A percentile compares a stretch with the other conserved stretches of the same genome.
These are phyloP conservation scores for Pteronotus mesoamericanus DNA, from an alignment of 2,797 vertebrate genomes.

Conservation along the genomic window DNA sequence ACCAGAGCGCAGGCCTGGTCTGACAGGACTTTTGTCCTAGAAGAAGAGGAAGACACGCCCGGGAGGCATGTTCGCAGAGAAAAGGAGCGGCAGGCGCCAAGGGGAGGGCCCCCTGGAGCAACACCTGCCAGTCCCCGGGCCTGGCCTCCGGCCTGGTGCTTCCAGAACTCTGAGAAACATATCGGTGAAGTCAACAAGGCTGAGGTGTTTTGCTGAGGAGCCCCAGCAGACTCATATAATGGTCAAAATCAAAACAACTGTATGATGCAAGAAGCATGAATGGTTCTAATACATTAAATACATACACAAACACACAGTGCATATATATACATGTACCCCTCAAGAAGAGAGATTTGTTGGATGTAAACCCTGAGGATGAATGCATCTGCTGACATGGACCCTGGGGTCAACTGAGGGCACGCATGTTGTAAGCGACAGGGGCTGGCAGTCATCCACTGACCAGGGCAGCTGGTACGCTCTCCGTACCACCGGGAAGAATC, in stretches of 20 bases:
- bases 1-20: background rate
- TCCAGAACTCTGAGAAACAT: background rate
- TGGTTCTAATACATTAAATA: background rate
- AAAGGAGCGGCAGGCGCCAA: background rate
- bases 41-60: background rate
- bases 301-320: background rate
- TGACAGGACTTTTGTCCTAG: background rate
- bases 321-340: no score
- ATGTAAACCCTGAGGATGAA: background rate
- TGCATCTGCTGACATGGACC: background rate
- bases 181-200: background rate
- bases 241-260: background rate
- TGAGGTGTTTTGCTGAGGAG: background rate
- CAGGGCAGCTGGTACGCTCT: background rate
- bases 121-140: no score
- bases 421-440: background rate
- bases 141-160: background rate
- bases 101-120: background rate
- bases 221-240: background rate
- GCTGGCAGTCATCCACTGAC: background rate
- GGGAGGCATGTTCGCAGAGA: fast-evolving
- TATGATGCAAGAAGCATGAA: background rate
- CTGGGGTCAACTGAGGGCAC: background rate
- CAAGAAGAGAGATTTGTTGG: background rate
- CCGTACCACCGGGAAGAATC: background rate